Conservation (phyloP, 2,113 vertebrate genomes). For the Martes martes region DNA sequence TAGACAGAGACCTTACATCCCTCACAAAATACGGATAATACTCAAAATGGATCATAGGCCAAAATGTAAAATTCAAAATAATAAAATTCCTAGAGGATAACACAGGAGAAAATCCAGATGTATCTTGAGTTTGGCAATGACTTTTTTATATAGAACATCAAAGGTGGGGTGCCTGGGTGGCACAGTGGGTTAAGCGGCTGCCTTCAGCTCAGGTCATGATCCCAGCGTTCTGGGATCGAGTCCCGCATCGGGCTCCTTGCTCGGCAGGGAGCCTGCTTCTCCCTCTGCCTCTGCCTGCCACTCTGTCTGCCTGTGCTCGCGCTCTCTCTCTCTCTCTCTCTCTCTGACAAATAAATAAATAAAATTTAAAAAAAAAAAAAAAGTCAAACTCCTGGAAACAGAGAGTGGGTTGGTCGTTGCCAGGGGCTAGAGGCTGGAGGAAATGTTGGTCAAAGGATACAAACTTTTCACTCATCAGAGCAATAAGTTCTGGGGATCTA, state of each 20-base stretch:
- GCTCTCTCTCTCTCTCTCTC: no score
- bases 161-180: neutral
- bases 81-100: neutral
- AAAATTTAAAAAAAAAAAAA: neutral
- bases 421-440: neutral
- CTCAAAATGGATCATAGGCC: neutral
- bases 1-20: neutral
- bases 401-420: neutral
- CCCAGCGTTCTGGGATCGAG: no score
- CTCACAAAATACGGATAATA: neutral
- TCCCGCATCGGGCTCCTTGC: no score
- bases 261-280: no score
- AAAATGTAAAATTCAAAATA: neutral
- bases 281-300: no score
- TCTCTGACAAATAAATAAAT: no score
- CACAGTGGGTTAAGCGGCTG: no score
- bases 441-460: neutral
- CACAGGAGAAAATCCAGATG: neutral
- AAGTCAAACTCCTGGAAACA: neutral
- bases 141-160: neutral
- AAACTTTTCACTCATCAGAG: neutral
- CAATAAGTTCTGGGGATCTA: neutral
- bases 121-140: neutral
- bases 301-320: no score
- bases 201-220: no score